Evolutionary conservation across 2,113 vertebrate genomes (phyloP), one percentile per base, ranked within the genome.

Genomic region (Glaucidium brasilianum): DNA sequence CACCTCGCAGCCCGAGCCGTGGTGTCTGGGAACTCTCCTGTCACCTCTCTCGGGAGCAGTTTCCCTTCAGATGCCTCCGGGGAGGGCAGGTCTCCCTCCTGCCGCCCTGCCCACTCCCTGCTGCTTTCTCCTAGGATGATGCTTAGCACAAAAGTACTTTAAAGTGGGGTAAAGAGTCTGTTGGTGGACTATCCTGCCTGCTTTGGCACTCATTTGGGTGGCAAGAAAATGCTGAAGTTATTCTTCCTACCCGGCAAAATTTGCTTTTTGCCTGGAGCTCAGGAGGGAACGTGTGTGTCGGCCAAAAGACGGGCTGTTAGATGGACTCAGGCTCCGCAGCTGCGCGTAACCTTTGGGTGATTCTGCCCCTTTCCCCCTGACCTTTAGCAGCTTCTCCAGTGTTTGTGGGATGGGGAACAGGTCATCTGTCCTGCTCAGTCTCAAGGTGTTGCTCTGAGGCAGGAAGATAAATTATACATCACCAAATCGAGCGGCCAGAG

Each of bases 1-100:
- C 41, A 27, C 17, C 26, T 26, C 26, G 5, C 35, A 18, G 39
- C 34, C 34, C 5, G 2, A 27, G 73, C 74, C 16, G 2, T 5
- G 15, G 23, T 14, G 3, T 45, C 45, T 15, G n/a, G 67, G 43
- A 63, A 23, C 0, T 30, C 17, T 27, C 53, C 29, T 72, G 34
- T 9, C 1, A 2, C 67, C 0, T 2, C n/a, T 25, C 6, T 50
- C 2, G 1, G 5, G 32, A 43, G 72, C 4, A 0, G 3, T 29
- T 85, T 35, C 37, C 56, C 39, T 26, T 66, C 1, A 3, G n/a
- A 1, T 7, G 39, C 59, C n/a, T 27, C 43, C 10, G 2, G 26
- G 34, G 20, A 14, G 52, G 16, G 18, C 35, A 12, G 23, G 7
- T n/a, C 34, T 25, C 43, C 35, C 34, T 35, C 4, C 1, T 4